These are phyloP conservation scores for Stomatorhinus ivindoensis DNA, from an alignment of 2,113 vertebrate species.

Conservation along the genomic window DNA sequence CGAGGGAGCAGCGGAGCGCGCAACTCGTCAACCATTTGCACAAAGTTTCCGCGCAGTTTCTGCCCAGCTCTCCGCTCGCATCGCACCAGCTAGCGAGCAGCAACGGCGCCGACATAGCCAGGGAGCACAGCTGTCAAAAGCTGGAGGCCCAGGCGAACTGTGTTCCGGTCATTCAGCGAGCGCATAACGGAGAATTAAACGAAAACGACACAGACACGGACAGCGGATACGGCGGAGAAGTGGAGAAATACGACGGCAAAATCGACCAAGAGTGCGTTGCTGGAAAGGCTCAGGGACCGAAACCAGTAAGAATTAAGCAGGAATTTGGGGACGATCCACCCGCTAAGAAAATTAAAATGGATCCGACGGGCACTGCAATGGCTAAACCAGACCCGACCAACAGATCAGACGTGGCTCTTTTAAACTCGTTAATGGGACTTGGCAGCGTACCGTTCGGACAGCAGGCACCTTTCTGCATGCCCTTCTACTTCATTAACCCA, in stretches of 20 bases:
- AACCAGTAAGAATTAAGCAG: constrained; percentile 70
- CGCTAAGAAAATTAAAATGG: constrained; percentile 69
- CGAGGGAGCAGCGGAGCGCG: constrained; percentile 77
- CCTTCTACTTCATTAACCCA: constrained; percentile 83
- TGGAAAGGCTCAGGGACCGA: constrained; percentile 38
- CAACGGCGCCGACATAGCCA: constrained; percentile 45
- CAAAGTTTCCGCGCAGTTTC: constrained; percentile 74
- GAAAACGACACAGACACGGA: constrained; percentile 94
- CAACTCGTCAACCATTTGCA: constrained; percentile 86
- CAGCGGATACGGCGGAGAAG: constrained; percentile 89
- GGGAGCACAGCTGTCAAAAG: constrained; percentile 56
- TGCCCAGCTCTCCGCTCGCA: constrained; percentile 57
- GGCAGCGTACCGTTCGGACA: constrained; percentile 64
- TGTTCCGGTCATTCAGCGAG: constrained; percentile 94
- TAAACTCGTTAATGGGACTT: constrained; percentile 79
- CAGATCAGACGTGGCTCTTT: constrained; percentile 65
- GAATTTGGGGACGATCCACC: constrained; percentile 72
- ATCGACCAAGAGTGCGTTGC: constrained; percentile 49
- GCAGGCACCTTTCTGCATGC: constrained; percentile 81
- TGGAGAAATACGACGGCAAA: constrained; percentile 62
- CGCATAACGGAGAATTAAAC: constrained; percentile 72
- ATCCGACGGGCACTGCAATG: constrained; percentile 41
- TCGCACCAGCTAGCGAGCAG: constrained; percentile 58
- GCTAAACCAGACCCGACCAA: constrained; percentile 39
- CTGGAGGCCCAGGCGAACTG: constrained; percentile 74